These are phyloP conservation scores for Hyles vespertilio DNA, from an alignment of 1,140 invertebrate species.

Conservation along the genomic window DNA sequence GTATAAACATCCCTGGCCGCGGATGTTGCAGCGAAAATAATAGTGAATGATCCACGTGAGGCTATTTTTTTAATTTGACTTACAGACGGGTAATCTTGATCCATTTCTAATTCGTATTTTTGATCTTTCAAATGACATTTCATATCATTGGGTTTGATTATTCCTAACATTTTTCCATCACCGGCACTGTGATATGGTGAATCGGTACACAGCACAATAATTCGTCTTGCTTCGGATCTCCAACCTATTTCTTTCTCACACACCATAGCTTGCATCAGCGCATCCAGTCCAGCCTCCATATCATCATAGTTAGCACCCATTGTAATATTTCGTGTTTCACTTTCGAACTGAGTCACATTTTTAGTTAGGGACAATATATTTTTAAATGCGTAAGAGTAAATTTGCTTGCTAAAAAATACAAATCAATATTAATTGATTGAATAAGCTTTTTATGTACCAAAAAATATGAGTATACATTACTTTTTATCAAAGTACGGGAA, in stretches of 20 bases:
- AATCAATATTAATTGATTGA: too few species aligned
- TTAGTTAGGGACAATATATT: constrained; percentile 89
- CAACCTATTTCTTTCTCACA: constrained; percentile 80
- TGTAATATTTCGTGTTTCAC: constrained; percentile 69
- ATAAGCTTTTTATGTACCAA: too few species aligned
- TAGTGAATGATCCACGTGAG: constrained; percentile 35
- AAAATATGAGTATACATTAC: constrained; percentile 4
- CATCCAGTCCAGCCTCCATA: constrained; percentile 87
- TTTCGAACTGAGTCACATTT: constrained; percentile 81
- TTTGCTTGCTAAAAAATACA: too few species aligned
- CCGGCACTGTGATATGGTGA: constrained; percentile 81
- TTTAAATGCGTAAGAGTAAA: constrained; percentile 85
- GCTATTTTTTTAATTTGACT: constrained; percentile 81
- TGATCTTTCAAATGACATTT: constrained; percentile 83
- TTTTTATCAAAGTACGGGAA: constrained; percentile 82
- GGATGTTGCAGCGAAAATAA: constrained; percentile 89
- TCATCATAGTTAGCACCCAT: constrained; percentile 84
- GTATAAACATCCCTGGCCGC: constrained; percentile 82
- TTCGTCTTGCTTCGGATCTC: constrained; percentile 76
- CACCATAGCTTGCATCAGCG: constrained; percentile 85
- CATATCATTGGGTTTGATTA: constrained; percentile 90
- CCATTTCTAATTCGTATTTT: constrained; percentile 79
- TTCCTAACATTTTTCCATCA: constrained; percentile 87
- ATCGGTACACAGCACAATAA: constrained; percentile 81
- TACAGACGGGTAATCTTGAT: constrained; percentile 82